Evolutionary conservation across 1,140 invertebrate genomes (phyloP).

Genomic region (Pogonus chalceus): DNA sequence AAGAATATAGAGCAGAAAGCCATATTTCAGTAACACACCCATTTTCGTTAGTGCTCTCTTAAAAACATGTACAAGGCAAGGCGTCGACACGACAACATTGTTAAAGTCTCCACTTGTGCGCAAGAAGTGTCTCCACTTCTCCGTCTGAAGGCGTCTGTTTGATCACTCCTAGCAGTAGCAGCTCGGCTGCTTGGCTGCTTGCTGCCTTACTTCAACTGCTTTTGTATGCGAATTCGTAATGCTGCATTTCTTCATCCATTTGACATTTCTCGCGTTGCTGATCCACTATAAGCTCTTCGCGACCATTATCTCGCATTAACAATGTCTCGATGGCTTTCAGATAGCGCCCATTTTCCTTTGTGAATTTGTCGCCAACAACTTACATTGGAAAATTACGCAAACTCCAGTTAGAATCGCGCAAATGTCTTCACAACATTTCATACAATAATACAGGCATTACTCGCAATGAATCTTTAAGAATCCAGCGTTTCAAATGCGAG

Average conservation of each 20-base stretch:
- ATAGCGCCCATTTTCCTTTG: slow-evolving; percentile 2
- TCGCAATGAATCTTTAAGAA: background rate
- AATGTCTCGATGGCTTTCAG: slow-evolving; percentile 4
- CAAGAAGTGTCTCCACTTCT: too few relatives aligned
- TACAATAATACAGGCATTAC: background rate
- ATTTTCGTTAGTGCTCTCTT: too few relatives aligned
- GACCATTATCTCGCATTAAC: slow-evolving; percentile 7
- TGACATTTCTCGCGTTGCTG: slow-evolving; percentile 3
- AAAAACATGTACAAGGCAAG: too few relatives aligned
- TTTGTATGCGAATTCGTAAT: slow-evolving; percentile 20
- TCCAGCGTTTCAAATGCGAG: too few relatives aligned
- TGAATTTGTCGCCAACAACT: background rate
- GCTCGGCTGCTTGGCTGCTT: too few relatives aligned
- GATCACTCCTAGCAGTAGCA: too few relatives aligned
- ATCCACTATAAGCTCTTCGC: slow-evolving; percentile 1
- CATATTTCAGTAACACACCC: too few relatives aligned
- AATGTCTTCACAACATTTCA: background rate
- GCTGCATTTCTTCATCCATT: slow-evolving; percentile 14
- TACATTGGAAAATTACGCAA: background rate
- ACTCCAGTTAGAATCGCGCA: background rate
- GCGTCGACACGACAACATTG: too few relatives aligned
- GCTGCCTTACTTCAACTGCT: background rate
- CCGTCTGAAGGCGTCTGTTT: too few relatives aligned
- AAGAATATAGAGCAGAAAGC: too few relatives aligned
- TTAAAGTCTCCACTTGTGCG: too few relatives aligned